Evolutionary conservation across 2,113 vertebrate genomes (phyloP), one percentile per base, ranked within the genome.

Genomic region (Xyliphius kryptos): DNA sequence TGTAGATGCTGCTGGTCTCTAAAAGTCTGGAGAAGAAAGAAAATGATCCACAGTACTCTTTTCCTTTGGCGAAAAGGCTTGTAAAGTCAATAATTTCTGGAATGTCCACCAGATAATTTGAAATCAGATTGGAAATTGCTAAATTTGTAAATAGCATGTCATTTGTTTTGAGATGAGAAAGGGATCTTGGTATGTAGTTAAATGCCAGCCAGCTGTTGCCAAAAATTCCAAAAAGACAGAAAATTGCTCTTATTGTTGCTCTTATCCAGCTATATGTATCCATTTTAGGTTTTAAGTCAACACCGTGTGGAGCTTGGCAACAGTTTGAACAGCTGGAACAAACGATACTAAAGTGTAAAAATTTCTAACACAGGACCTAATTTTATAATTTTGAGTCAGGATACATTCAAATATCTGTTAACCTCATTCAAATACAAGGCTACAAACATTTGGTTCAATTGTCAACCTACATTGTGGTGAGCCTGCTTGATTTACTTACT

Each of bases 41-140:
- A 40, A 82, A 85, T 9, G 82, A 36, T 0, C 64, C 61, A 3
- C 87, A 89, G 68, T 73, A 90, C 9, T 48, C 64, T 38, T 75
- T 63, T 0, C 81, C 80, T 19, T 83, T 32, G 61, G 83, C 79
- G 84, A 83, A 90, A 0, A 12, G 38, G 0, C 70, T 79, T 1
- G 54, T 63, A 2, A 86, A 80, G 5, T 86, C 77, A 1, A 86
- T 20, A 26, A 78, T 82, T 66, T 85, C 82, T 0, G 84, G 85
- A 1, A 87, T 66, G 65, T 87, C 85, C 74, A 88, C 87, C 74
- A 87, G 51, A 59, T 61, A 84, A 74, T 86, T 88, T 13, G 83
- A 87, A 67, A 90, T 84, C 58, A 89, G 83, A 73, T 88, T 86
- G 58, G 86, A 87, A 1, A 80, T 4, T 0, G 86, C 86, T 71